Base-by-base conservation (phyloP, 2,797 vertebrate species). In the Amblyopsis hoosieri region DNA sequence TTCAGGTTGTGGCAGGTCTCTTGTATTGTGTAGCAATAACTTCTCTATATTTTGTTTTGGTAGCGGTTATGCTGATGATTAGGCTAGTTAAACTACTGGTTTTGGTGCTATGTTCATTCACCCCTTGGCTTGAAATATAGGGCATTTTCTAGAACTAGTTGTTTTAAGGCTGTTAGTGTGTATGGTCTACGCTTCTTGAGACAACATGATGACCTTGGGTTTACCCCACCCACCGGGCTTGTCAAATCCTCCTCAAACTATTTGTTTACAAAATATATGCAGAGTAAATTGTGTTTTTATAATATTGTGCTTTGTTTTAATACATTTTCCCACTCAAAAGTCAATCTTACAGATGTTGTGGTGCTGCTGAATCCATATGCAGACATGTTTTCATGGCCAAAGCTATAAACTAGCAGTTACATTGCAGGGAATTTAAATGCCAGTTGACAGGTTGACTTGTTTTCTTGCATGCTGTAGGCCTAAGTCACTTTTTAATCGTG, bases 401-500 rank as follows among this genome's bases (percentile, higher is more conserved):
- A 45, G 57, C 47, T 49, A 29, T 50, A 55, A 29, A 45, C 6
- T 10, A 1, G 17, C 47, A 55, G 45, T 61, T 55, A 66, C 66
- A 80, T 72, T 61, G 70, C 45, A 75, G 66, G 67, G 57, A 68
- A 19, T 58, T 12, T 5, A 7, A 57, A 61, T 13, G 37, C 4
- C 6, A 53, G 45, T 55, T 55, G 71, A 71, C 54, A 6, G 37
- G 42, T 68, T 64, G 60, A 74, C 12, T 52, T 72, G 67, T 62
- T 72, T 54, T 69, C 76, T 69, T 7, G 5, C 54, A 74, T 67
- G 62, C 62, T 37, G 33, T 37, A 19, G 19, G 19, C 23, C 23
- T 29, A 29, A 29, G 23, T 29, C 23, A 29, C 23, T 4, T 29
- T 29, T 29, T 29, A 29, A 29, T 4, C 23, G 23, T 29, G 3